These are phyloP conservation scores for Clusia tigrina DNA, from an alignment of 2,888 invertebrate genomes.

Conservation along the genomic window DNA sequence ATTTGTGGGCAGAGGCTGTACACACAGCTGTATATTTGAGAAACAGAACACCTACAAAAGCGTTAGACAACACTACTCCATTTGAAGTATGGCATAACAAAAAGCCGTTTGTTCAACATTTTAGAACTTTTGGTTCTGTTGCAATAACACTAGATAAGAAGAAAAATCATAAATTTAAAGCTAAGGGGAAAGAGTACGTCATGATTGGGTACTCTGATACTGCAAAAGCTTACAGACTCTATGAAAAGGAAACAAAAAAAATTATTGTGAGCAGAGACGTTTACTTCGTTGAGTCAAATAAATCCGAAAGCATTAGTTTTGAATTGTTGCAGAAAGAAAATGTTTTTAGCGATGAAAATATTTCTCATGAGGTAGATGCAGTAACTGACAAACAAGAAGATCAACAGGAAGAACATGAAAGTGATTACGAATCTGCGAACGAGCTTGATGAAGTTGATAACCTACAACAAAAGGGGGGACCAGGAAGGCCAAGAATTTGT, in stretches of 20 bases:
- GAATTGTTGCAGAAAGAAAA: too few species aligned
- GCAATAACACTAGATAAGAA: conserved; percentile 18
- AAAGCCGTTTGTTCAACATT: conserved; percentile 27
- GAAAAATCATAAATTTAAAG: neutral
- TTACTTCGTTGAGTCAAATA: too few species aligned
- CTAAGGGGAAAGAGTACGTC: conserved; percentile 14
- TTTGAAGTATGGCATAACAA: conserved; percentile 27
- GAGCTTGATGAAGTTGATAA: too few species aligned
- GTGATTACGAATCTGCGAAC: too few species aligned
- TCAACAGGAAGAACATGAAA: too few species aligned
- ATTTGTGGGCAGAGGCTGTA: conserved; percentile 31
- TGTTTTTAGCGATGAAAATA: too few species aligned
- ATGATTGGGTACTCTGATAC: conserved; percentile 29
- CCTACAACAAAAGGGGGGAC: too few species aligned
- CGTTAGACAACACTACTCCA: conserved; percentile 21
- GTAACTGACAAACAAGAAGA: too few species aligned
- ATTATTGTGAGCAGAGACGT: conserved; percentile 15
- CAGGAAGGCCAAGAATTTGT: too few species aligned
- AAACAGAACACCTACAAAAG: conserved; percentile 16
- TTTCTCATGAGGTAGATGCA: too few species aligned
- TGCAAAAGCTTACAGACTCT: conserved; percentile 30
- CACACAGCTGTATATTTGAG: conserved; percentile 30
- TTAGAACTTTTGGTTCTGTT: conserved; percentile 27
- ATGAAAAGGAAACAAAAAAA: conserved; percentile 20
- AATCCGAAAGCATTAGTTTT: too few species aligned